These are phyloP conservation scores for Pangasius larnaudii DNA, from an alignment of 2,797 vertebrate genomes.

Conservation along the genomic window DNA sequence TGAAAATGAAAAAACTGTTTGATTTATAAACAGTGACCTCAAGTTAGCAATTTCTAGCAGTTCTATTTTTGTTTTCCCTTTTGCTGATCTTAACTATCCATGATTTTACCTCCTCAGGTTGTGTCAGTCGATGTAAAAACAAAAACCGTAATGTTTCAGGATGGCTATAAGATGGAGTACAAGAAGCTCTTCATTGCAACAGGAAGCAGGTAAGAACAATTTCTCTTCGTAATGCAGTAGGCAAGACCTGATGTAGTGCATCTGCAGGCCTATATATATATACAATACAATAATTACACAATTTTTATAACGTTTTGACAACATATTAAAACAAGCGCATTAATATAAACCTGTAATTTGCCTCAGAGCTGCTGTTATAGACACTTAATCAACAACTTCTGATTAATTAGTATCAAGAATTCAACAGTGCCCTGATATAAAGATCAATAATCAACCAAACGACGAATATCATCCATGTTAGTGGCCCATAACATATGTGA, in stretches of 20 bases:
- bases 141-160: conserved; percentile 88
- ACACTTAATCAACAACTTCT: neutral
- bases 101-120: conserved; percentile 75
- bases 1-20: neutral
- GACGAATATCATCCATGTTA: neutral
- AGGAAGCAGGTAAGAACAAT: conserved; percentile 85
- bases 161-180: conserved; percentile 94
- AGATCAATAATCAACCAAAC: neutral
- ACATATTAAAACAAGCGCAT: neutral
- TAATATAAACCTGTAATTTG: neutral
- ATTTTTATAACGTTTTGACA: too few species aligned
- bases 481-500: neutral
- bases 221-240: neutral
- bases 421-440: neutral
- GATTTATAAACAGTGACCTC: neutral
- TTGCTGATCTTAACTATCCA: neutral
- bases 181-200: conserved; percentile 94
- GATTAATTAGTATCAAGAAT: neutral
- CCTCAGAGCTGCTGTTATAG: neutral
- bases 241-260: neutral
- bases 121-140: conserved; percentile 88
- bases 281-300: too few species aligned
- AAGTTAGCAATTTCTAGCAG: neutral
- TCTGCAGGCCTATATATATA: too few species aligned
- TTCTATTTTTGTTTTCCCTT: neutral